phyloP scores from a whole-genome alignment of 2,888 invertebrate species.

The Eubasilissa splendida region DNA sequence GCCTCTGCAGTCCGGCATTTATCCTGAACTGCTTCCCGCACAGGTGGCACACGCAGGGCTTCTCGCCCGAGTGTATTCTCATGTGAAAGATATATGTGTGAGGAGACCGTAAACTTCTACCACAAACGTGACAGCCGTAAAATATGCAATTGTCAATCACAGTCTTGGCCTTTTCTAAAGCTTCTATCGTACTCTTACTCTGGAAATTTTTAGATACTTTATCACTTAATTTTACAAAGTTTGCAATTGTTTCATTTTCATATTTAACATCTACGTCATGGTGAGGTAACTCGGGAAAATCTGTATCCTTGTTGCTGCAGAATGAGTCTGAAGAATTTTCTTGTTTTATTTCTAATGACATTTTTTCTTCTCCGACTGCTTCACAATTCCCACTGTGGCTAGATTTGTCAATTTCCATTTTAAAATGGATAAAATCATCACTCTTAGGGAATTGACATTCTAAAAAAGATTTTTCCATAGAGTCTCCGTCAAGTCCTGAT shows the following conservation, averaged over 20 bases:
- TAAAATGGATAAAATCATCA: too few relatives aligned
- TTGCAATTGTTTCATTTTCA: slow-evolving; percentile 12
- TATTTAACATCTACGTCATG: neutral
- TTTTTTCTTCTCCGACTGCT: neutral
- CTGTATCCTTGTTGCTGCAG: neutral
- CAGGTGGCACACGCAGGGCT: slow-evolving; percentile 77
- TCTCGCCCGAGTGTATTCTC: slow-evolving; percentile 78
- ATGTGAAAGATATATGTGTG: slow-evolving; percentile 77
- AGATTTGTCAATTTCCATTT: too few relatives aligned
- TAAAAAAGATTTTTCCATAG: too few relatives aligned
- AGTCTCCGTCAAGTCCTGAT: too few relatives aligned
- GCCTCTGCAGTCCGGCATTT: slow-evolving; percentile 76
- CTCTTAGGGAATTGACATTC: too few relatives aligned
- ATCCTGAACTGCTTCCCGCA: slow-evolving; percentile 79
- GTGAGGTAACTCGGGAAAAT: neutral
- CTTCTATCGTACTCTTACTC: neutral
- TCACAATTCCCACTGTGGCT: neutral
- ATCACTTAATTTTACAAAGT: neutral
- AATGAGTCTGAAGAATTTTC: slow-evolving; percentile 28
- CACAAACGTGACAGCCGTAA: slow-evolving; percentile 74
- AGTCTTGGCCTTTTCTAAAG: slow-evolving; percentile 61
- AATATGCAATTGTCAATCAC: slow-evolving; percentile 70
- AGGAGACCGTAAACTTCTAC: slow-evolving; percentile 74
- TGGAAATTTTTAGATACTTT: too few relatives aligned
- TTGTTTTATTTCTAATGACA: slow-evolving; percentile 19